Percentiles rank a stretch among this genome's conserved stretches.
Conservation (phyloP, 2,888 invertebrate genomes). For the Epinotia bilunana region DNA sequence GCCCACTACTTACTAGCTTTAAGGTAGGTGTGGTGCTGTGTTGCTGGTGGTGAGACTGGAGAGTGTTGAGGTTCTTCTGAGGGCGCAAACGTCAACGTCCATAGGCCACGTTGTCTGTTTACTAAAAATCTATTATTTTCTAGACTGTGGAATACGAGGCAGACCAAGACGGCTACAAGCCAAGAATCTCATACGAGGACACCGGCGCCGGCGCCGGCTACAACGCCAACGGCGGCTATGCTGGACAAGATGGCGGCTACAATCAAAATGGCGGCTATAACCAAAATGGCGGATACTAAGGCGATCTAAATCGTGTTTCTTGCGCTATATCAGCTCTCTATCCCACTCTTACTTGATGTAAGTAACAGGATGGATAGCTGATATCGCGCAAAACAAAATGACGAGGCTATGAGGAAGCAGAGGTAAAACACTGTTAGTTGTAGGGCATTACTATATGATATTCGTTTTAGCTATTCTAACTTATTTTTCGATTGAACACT, state of each 20-base stretch:
- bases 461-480: not conserved
- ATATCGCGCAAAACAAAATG: not conserved
- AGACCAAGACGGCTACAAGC: conserved; percentile 87
- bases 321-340: not conserved
- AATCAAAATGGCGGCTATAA: conserved; percentile 54
- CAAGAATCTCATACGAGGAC: conserved; percentile 87
- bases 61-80: too few relatives aligned
- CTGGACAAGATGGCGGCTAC: conserved; percentile 52
- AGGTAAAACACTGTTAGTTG: not conserved
- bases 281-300: conserved; percentile 50
- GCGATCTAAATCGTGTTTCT: conserved; percentile 47
- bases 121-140: conserved; percentile 38
- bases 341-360: not conserved
- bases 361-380: not conserved
- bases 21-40: too few relatives aligned
- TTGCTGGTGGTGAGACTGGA: too few relatives aligned
- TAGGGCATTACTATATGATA: not conserved
- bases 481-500: too few relatives aligned
- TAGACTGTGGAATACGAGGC: conserved; percentile 89
- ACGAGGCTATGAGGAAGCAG: not conserved
- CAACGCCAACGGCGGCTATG: conserved; percentile 54
- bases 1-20: too few relatives aligned
- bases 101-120: not conserved
- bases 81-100: too few relatives aligned
- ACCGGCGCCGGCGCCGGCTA: conserved; percentile 67